These are phyloP conservation scores for Atherinomorus stipes DNA, from an alignment of 2,113 vertebrate genomes.

Conservation along the genomic window DNA sequence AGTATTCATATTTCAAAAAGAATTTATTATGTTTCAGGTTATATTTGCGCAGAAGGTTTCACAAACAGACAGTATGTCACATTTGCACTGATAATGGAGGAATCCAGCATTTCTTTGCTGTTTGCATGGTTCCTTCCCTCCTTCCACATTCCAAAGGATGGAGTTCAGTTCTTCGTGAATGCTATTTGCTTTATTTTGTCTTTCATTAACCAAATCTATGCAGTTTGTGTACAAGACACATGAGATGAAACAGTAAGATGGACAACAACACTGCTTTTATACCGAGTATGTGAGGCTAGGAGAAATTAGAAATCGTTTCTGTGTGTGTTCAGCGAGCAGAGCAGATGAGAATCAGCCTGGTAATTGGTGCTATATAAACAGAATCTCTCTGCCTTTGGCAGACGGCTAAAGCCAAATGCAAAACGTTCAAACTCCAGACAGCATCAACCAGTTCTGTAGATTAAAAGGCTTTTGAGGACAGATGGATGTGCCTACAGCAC, in stretches of 20 bases:
- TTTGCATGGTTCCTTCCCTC: not conserved
- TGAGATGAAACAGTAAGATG: not conserved
- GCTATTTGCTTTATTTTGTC: too few species aligned
- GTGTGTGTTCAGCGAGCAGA: not conserved
- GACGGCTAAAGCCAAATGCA: not conserved
- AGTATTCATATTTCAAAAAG: too few species aligned
- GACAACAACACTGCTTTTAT: not conserved
- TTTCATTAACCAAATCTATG: not conserved
- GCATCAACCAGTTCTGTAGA: conserved; percentile 4
- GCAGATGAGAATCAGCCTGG: conserved; percentile 9
- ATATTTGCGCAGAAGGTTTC: not conserved
- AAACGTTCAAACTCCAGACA: not conserved
- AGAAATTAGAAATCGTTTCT: not conserved
- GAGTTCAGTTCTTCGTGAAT: too few species aligned
- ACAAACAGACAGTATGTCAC: too few species aligned
- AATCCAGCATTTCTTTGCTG: not conserved
- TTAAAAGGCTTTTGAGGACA: conserved; percentile 1
- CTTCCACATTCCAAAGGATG: not conserved
- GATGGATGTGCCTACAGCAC: not conserved
- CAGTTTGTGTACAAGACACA: not conserved
- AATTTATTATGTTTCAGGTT: too few species aligned
- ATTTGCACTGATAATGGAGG: too few species aligned
- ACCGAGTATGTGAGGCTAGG: not conserved
- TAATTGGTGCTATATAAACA: conserved; percentile 40
- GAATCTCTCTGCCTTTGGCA: conserved; percentile 37